Conservation (phyloP, 53 echinoderm and acorn worm genomes). For the Temnopleurus reevesii region DNA sequence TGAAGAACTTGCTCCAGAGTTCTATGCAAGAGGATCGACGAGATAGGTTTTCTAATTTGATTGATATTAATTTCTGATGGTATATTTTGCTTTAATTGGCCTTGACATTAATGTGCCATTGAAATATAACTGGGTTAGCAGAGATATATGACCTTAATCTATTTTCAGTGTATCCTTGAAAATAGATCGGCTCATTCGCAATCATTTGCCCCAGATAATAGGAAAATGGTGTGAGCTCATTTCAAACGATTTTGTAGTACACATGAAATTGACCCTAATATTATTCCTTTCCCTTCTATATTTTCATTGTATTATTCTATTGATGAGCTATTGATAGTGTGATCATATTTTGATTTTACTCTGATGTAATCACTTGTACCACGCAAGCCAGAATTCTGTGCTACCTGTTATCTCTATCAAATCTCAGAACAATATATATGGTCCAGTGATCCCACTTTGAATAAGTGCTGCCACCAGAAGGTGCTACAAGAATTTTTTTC, state of each 20-base stretch:
- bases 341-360: too few species aligned
- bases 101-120: not conserved
- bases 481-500: too few species aligned
- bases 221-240: not conserved
- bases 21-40: not conserved
- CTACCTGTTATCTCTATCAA: too few species aligned
- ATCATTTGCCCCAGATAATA: not conserved
- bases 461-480: too few species aligned
- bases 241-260: not conserved
- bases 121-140: not conserved
- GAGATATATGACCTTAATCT: not conserved
- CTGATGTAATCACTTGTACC: too few species aligned
- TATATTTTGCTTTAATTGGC: not conserved
- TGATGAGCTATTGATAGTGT: too few species aligned
- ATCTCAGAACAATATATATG: too few species aligned
- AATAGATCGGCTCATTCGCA: not conserved
- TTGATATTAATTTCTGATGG: not conserved
- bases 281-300: too few species aligned
- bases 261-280: too few species aligned
- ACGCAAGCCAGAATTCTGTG: too few species aligned
- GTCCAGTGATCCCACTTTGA: too few species aligned
- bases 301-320: too few species aligned
- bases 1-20: not conserved
- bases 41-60: not conserved
- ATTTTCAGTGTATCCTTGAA: not conserved